Conservation (phyloP, 2,797 vertebrate species). For the Lacerta agilis region DNA sequence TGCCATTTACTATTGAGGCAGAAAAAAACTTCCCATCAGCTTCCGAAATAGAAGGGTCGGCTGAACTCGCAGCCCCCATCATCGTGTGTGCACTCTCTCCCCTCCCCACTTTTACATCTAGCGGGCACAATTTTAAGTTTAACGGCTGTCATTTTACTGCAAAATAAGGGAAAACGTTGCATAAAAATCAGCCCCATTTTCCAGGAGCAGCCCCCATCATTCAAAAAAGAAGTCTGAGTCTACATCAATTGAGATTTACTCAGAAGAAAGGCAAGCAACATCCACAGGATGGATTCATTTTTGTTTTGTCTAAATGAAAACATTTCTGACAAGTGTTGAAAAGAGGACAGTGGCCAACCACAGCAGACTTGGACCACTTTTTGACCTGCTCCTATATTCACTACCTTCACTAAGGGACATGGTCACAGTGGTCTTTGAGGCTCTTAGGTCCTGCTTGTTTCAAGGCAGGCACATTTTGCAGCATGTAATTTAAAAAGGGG, state of each 20-base stretch:
- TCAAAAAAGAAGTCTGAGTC: not conserved
- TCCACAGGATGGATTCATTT: no score
- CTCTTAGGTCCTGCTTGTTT: not conserved
- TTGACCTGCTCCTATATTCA: no score
- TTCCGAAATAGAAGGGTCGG: slow-evolving; percentile 24
- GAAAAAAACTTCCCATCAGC: not conserved
- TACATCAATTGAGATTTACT: slow-evolving; percentile 48
- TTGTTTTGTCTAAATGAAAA: not conserved
- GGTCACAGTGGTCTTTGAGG: not conserved
- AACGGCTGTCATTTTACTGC: slow-evolving; percentile 72
- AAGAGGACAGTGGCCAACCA: no score
- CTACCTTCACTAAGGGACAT: no score
- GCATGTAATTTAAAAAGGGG: slow-evolving; percentile 36
- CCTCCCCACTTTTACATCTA: slow-evolving; percentile 52
- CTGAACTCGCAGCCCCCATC: slow-evolving; percentile 42
- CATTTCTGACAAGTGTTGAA: not conserved
- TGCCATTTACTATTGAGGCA: not conserved
- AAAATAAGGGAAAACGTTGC: slow-evolving; percentile 68
- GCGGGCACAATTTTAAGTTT: slow-evolving; percentile 63
- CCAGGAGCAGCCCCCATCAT: slow-evolving; percentile 51
- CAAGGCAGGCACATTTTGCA: slow-evolving; percentile 27
- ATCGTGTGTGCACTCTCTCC: not conserved
- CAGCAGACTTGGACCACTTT: no score
- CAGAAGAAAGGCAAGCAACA: slow-evolving; percentile 25
- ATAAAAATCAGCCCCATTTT: slow-evolving; percentile 67